Conservation (phyloP, 2,113 vertebrate species). For the Monarcha castaneiventris region DNA sequence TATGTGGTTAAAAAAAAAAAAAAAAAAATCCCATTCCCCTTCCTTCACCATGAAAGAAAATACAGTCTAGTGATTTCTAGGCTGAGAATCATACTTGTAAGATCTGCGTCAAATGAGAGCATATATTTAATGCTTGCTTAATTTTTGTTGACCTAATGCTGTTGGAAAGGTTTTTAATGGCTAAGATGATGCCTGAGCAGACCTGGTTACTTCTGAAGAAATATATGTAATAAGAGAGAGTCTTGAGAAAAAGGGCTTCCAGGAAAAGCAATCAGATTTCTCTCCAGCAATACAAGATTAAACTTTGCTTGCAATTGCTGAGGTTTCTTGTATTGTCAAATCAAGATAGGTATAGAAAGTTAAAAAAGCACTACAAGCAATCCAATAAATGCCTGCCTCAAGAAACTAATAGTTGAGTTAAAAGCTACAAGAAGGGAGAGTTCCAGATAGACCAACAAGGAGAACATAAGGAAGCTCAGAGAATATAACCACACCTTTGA, state of each 20-base stretch:
- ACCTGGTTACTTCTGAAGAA: background rate
- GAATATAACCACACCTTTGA: background rate
- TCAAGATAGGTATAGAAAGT: background rate
- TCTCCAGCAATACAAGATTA: background rate
- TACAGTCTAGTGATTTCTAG: background rate
- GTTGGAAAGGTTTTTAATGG: background rate
- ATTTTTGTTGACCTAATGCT: background rate
- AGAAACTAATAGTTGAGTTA: background rate
- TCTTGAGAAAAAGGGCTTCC: background rate
- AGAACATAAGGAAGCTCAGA: background rate
- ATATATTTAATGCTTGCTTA: background rate
- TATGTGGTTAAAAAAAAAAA: background rate
- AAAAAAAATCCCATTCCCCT: background rate
- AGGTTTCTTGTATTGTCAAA: background rate
- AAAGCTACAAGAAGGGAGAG: background rate
- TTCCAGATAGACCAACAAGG: background rate
- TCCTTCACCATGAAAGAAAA: background rate
- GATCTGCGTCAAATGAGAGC: background rate
- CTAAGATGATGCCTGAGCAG: background rate
- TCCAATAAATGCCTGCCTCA: background rate
- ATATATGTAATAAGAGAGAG: background rate
- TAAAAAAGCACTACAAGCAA: background rate
- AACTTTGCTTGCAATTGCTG: background rate
- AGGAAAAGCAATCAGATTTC: background rate
- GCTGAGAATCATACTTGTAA: background rate